A percentile compares a stretch with the other conserved stretches of the same genome.
Conservation (phyloP, 2,113 vertebrate species). For the Phocoena phocoena region DNA sequence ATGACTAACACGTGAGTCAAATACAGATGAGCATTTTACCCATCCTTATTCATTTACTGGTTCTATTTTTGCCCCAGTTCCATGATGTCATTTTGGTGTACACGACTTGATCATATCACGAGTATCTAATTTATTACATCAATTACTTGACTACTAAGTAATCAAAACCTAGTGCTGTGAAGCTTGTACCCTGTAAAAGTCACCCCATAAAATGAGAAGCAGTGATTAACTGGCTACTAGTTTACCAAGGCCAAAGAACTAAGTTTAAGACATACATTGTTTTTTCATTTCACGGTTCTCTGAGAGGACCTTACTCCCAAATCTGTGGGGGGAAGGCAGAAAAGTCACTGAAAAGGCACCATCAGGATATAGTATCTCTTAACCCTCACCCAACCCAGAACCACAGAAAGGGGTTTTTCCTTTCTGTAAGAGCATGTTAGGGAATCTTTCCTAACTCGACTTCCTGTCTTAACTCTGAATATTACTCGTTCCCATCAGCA, state of each 20-base stretch:
- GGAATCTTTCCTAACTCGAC: not conserved
- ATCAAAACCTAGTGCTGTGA: not conserved
- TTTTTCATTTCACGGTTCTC: not conserved
- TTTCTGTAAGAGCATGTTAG: not conserved
- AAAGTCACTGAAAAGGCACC: not conserved
- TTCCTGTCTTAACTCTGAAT: not conserved
- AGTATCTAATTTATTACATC: not conserved
- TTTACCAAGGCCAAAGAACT: not conserved
- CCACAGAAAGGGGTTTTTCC: not conserved
- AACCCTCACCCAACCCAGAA: not conserved
- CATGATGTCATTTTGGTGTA: not conserved
- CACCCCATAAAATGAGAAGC: not conserved
- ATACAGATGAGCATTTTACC: not conserved
- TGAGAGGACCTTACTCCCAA: not conserved
- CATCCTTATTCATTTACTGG: not conserved
- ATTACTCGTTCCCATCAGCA: not conserved
- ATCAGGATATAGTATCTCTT: not conserved
- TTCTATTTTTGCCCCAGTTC: conserved; percentile 25
- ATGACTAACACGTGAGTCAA: not conserved
- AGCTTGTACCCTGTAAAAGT: not conserved
- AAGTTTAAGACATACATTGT: not conserved
- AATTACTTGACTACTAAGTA: not conserved
- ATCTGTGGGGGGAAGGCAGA: not conserved
- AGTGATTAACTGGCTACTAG: not conserved
- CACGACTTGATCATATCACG: not conserved